Evolutionary conservation across 2,888 invertebrate species (phyloP).

Genomic region (Formica aserva): DNA sequence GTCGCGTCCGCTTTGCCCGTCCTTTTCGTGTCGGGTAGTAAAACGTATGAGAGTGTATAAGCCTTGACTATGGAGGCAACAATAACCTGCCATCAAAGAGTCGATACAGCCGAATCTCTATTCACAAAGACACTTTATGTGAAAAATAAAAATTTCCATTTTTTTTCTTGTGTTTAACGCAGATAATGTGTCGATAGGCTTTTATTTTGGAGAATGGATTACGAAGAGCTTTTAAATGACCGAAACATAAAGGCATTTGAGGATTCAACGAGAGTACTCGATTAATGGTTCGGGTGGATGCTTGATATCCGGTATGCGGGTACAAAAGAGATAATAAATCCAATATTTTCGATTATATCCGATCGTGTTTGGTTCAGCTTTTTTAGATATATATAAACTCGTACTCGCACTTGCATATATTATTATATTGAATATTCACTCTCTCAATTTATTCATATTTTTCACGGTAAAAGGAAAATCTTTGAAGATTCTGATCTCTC

Average conservation of each 20-base stretch:
- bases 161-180: neutral
- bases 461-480: neutral
- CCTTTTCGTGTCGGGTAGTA: slow-evolving; percentile 40
- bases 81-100: slow-evolving; percentile 26
- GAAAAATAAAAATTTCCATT: neutral
- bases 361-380: slow-evolving; percentile 6
- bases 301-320: slow-evolving; percentile 13
- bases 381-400: slow-evolving; percentile 23
- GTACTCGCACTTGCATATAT: neutral
- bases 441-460: neutral
- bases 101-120: slow-evolving; percentile 5
- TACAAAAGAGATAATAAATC: slow-evolving; percentile 33
- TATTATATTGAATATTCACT: neutral
- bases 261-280: slow-evolving; percentile 15
- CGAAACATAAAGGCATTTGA: slow-evolving; percentile 17
- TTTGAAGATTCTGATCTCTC: neutral
- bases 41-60: slow-evolving; percentile 30
- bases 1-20: slow-evolving; percentile 38
- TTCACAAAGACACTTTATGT: slow-evolving; percentile 11
- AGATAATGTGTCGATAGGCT: neutral
- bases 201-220: neutral
- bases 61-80: slow-evolving; percentile 32
- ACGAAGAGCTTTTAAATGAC: neutral
- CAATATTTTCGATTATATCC: neutral
- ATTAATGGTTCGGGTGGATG: slow-evolving; percentile 9